phyloP scores from a whole-genome alignment of 2,113 vertebrate species.

The Anseranas semipalmata region DNA sequence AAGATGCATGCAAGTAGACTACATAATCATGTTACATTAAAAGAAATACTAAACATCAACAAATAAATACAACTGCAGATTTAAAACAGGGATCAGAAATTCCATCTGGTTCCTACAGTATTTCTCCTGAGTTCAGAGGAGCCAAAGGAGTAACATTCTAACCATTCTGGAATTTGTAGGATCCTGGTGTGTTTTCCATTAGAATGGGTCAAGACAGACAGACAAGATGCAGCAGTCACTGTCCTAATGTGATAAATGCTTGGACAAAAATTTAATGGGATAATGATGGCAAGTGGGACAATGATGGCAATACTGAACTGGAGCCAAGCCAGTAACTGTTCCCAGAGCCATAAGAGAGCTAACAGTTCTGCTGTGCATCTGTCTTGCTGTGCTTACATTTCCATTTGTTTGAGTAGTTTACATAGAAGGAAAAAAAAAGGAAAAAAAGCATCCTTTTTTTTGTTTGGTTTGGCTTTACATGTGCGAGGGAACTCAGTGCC shows the following conservation, averaged over 20 bases:
- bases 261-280: not conserved
- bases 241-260: not conserved
- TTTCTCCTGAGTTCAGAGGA: not conserved
- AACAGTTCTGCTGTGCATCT: rapidly evolving
- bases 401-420: not conserved
- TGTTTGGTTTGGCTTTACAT: not conserved
- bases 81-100: not conserved
- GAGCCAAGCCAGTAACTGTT: not conserved
- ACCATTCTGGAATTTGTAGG: not conserved
- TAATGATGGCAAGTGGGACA: not conserved
- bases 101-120: not conserved
- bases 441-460: not conserved
- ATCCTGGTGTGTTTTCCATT: not conserved
- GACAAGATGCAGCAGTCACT: not conserved
- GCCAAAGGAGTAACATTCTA: not conserved
- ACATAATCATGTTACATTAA: not conserved
- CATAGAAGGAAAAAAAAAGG: not conserved
- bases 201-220: not conserved
- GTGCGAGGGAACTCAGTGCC: not conserved
- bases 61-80: not conserved
- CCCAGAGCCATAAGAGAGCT: not conserved
- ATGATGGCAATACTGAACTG: not conserved
- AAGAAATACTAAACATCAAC: not conserved
- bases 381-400: not conserved
- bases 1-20: not conserved